Conservation (phyloP, 2,797 vertebrate genomes). For the Microchirus variegatus region DNA sequence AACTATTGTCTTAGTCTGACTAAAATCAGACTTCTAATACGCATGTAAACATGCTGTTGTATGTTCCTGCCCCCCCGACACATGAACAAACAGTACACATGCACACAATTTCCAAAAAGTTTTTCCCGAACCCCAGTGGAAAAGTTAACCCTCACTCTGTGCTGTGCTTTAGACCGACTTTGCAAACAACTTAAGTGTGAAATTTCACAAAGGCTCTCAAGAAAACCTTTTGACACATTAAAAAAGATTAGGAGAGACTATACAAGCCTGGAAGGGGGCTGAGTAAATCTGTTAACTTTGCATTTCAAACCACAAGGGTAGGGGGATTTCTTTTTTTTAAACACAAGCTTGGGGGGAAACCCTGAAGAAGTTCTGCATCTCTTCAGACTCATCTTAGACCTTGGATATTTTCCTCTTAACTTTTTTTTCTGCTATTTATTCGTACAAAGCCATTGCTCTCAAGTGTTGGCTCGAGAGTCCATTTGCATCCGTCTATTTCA, state of each 20-base stretch:
- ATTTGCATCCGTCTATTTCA: constrained; percentile 58
- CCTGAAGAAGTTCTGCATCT: constrained; percentile 70
- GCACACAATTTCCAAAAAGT: constrained; percentile 50
- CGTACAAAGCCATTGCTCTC: constrained; percentile 20
- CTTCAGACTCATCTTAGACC: constrained; percentile 66
- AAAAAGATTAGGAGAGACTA: constrained; percentile 84
- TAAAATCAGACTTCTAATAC: no score
- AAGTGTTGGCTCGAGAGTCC: constrained; percentile 19
- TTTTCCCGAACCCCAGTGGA: constrained; percentile 64
- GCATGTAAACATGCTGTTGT: not conserved
- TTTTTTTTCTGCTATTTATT: constrained; percentile 53
- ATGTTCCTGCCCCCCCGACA: constrained; percentile 21
- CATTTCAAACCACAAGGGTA: constrained; percentile 78
- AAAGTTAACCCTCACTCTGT: constrained; percentile 66
- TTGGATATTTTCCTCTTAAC: constrained; percentile 65
- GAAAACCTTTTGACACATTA: constrained; percentile 84
- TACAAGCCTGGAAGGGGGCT: constrained; percentile 72
- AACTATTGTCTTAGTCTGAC: no score
- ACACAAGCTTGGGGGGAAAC: constrained; percentile 70
- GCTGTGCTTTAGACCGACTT: constrained; percentile 76
- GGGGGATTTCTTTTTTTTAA: constrained; percentile 33
- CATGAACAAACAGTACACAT: constrained; percentile 29
- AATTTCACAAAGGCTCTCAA: constrained; percentile 81
- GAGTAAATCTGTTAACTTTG: constrained; percentile 83
- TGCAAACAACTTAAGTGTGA: constrained; percentile 82